phyloP scores from a whole-genome alignment of 2,113 vertebrate genomes.

The Emydocephalus ijimae region DNA sequence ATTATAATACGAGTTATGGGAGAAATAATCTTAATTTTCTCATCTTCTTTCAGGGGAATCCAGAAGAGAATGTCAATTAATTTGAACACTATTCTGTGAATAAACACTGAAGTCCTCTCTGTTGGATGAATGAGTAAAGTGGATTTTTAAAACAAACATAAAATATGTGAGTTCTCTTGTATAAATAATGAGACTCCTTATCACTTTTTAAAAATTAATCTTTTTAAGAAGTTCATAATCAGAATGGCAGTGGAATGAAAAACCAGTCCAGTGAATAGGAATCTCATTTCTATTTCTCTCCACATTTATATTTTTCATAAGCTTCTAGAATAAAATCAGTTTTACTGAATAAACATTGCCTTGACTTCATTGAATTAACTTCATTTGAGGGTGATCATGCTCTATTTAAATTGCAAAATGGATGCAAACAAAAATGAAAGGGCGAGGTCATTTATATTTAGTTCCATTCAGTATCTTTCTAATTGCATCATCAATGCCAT shows the following conservation, averaged over 20 bases:
- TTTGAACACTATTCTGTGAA: background rate
- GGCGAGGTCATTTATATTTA: slow-evolving; percentile 24
- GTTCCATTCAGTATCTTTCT: slow-evolving; percentile 33
- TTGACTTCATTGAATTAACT: slow-evolving; percentile 40
- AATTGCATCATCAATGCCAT: slow-evolving; percentile 25
- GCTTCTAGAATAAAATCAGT: slow-evolving; percentile 47
- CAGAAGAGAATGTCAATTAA: fast-evolving
- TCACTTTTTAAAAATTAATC: background rate
- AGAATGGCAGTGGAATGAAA: slow-evolving; percentile 31
- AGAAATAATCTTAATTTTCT: slow-evolving; percentile 28
- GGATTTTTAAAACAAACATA: background rate
- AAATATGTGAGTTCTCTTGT: slow-evolving; percentile 2
- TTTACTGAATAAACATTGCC: slow-evolving; percentile 51
- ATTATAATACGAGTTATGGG: background rate
- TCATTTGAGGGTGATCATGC: slow-evolving; percentile 48
- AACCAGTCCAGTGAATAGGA: slow-evolving; percentile 42
- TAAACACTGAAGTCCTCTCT: background rate
- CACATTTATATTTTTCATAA: background rate
- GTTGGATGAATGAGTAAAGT: background rate
- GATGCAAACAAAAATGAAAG: slow-evolving; percentile 51
- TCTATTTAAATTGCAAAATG: slow-evolving; percentile 59
- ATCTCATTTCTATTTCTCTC: slow-evolving; percentile 46
- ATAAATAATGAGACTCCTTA: slow-evolving; percentile 12
- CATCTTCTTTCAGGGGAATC: slow-evolving; percentile 13
- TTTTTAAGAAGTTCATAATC: slow-evolving; percentile 14